Base-by-base conservation (phyloP, 2,797 vertebrate species). In the Microhierax caerulescens region DNA sequence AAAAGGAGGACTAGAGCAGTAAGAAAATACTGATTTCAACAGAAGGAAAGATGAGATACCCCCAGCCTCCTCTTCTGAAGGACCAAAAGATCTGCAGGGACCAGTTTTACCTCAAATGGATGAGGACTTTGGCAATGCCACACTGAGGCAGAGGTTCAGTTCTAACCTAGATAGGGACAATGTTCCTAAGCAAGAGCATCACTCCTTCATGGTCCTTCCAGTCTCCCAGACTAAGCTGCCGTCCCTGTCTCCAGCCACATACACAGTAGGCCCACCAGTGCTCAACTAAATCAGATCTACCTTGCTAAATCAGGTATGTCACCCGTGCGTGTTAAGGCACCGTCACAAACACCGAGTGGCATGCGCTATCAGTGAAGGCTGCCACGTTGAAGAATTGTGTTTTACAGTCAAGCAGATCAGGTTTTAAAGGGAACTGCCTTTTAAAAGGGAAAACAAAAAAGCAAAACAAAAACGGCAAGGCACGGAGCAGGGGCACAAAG, bases 341-440 rank as follows among this genome's bases (percentile, higher is more conserved):
- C 2, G 0, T 11, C 86, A 86, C 77, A 70, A 88, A 45, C 61
- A 30, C 9, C 0, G 4, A 88, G 81, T 0, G 9, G 53, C 93
- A 72, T 0, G 1, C 4, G 37, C 76, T 90, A 93, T n/a, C 93
- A 88, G 1, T 3, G 32, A 34, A 65, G 50, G 90, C 82, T 76
- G 93, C 43, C 75, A 25, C 32, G 3, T 0, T 45, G 63, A 93
- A 75, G 81, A 78, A 82, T 37, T 0, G 1, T 20, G 75, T 77
- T 74, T 88, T 85, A 88, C 85, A 73, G 76, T 78, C 72, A 86
- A 45, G 63, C 50, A 74, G 64, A 89, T 77, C 60, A 56, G 76
- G 74, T 36, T 36, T 56, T 56, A 57, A 6, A 9, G 43, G 19
- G 80, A 30, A 14, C 68, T 85, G 63, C 30, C 51, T 82, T 80